These are phyloP conservation scores for Sinopyrophorus schimmeli DNA, from an alignment of 2,888 invertebrate genomes.

Conservation along the genomic window DNA sequence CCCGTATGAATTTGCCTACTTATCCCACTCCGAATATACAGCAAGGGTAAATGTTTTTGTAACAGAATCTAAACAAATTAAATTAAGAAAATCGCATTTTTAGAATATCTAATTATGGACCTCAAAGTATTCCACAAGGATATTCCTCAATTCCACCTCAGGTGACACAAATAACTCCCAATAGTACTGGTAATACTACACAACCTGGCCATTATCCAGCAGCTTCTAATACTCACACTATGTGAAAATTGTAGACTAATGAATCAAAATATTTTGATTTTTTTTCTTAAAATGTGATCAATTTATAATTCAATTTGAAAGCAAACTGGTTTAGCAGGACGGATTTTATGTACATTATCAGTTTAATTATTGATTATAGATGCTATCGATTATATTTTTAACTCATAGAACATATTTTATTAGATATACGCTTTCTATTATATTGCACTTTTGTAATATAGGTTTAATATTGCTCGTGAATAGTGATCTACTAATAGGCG, in stretches of 20 bases:
- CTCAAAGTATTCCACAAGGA: slow-evolving; percentile 19
- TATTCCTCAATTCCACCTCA: slow-evolving; percentile 17
- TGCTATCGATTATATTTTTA: neutral
- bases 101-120: slow-evolving; percentile 25
- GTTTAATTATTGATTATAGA: slow-evolving; percentile 5
- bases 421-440: slow-evolving; percentile 1
- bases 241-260: slow-evolving; percentile 29
- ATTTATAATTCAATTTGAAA: slow-evolving; percentile 6
- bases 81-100: slow-evolving; percentile 2
- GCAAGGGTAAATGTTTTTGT: slow-evolving; percentile 26
- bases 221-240: slow-evolving; percentile 37
- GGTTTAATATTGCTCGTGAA: neutral
- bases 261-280: slow-evolving; percentile 9
- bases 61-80: neutral
- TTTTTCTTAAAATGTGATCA: slow-evolving; percentile 7
- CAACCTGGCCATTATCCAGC: slow-evolving; percentile 32
- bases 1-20: slow-evolving; percentile 12
- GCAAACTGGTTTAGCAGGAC: neutral
- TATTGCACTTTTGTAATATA: slow-evolving; percentile 10
- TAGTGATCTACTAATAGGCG: no score
- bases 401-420: neutral
- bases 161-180: slow-evolving; percentile 20
- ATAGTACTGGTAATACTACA: slow-evolving; percentile 27
- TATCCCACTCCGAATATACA: slow-evolving; percentile 18
- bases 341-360: neutral